Base-by-base conservation (phyloP, 2,888 invertebrate genomes). In the Eurytoma adleriae region DNA sequence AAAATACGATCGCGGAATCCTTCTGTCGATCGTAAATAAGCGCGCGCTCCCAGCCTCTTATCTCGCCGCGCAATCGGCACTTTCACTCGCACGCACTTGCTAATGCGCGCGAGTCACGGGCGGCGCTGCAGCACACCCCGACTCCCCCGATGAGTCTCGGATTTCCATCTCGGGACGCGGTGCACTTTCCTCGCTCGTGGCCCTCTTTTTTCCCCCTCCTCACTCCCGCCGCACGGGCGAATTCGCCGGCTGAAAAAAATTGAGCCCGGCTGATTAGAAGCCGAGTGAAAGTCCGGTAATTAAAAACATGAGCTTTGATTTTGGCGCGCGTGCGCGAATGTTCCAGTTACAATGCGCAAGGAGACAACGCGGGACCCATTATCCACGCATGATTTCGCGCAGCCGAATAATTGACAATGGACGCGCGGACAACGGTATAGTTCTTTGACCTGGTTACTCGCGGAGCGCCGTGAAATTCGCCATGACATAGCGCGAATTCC, bases 21-120 rank as follows among this genome's bases (percentile, higher is more conserved):
- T 61, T 52, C 75, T 52, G 73, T 72, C 78, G 78, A 78, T 72
- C 57, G 56, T 78, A 72, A 78, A 78, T 71, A 72, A 72, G 59
- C 12, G 72, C 81, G 78, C 64, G 48, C 64, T 48, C 64, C 40
- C 64, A 48, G 64, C 18, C 18, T 18, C 64, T 64, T 64, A 64
- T 64, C 64, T 64, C 48, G 64, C 7, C 13, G 64, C 64, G 18
- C 12, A 40, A 64, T 64, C 64, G 40, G 83, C 84, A 86, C 86
- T 86, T 86, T 86, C 86, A 84, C 86, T 86, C 83, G 84, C 85
- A 83, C 84, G 64, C 81, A 82, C 84, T 83, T 82, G 64, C 64
- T 12, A 13, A 61, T 27, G 40, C 64, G n/a, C 54, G n/a, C 54
- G 54, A 54, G 54, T 54, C 54, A 54, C 54, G n/a, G n/a, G 20